A percentile compares a stretch with the other conserved stretches of the same genome.
phyloP scores from a whole-genome alignment of 2,113 vertebrate species.

The Cavia aperea region DNA sequence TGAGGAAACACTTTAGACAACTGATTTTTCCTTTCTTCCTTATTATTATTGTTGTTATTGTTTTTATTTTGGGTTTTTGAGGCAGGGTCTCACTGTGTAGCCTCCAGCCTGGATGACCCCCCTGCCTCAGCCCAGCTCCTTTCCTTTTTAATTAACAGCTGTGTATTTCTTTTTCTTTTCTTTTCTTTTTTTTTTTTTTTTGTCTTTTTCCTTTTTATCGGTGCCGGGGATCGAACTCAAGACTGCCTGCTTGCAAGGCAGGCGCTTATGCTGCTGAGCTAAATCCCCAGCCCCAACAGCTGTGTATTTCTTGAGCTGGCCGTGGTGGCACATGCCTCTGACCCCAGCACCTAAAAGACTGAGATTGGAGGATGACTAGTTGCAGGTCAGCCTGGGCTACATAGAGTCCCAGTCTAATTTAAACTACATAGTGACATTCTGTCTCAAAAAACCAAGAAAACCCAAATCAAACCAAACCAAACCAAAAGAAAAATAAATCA shows the following conservation, averaged over 20 bases:
- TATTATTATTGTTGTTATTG: too few species aligned
- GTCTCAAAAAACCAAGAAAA: background rate
- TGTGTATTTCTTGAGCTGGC: background rate
- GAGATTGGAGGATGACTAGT: background rate
- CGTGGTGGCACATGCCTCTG: background rate
- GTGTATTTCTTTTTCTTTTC: background rate
- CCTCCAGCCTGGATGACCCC: background rate
- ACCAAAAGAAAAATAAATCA: background rate
- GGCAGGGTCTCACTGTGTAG: background rate
- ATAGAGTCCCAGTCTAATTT: background rate
- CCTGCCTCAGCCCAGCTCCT: background rate
- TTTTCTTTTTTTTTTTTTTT: too few species aligned
- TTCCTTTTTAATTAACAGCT: background rate
- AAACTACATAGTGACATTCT: background rate
- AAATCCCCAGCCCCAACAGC: background rate
- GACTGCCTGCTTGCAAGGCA: too few species aligned
- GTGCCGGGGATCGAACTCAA: too few species aligned
- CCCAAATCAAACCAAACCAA: background rate
- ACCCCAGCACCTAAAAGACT: background rate
- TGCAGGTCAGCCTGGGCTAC: background rate
- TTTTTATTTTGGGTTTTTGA: background rate
- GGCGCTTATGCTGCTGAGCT: too few species aligned
- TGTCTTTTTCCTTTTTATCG: too few species aligned
- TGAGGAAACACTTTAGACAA: background rate
- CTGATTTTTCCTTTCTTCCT: background rate